Percentiles rank a stretch among this genome's conserved stretches.
phyloP scores from a whole-genome alignment of 2,888 invertebrate genomes.

The Piscicola geometra region DNA sequence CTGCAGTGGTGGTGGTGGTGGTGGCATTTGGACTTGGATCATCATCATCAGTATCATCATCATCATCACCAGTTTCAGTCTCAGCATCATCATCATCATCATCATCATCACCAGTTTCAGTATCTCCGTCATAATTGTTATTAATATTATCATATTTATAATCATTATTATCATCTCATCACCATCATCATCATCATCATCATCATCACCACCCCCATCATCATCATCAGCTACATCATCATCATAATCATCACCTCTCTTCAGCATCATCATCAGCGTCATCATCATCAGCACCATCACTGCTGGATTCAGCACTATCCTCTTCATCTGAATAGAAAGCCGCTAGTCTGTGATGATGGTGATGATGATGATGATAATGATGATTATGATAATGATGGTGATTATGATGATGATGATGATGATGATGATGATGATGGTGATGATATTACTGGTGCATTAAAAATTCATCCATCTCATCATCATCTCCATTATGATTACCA shows the following conservation, averaged over 20 bases:
- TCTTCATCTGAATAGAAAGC: slow-evolving; percentile 53
- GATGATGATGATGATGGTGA: too few species aligned
- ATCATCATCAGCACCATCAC: slow-evolving; percentile 50
- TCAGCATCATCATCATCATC: not conserved
- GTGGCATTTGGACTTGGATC: not conserved
- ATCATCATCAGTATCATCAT: too few species aligned
- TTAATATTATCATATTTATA: slow-evolving; percentile 1
- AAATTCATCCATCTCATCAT: too few species aligned
- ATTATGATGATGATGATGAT: not conserved
- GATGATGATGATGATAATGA: not conserved
- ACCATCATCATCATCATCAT: too few species aligned
- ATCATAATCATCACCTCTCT: not conserved
- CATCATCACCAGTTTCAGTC: too few species aligned
- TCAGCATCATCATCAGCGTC: slow-evolving; percentile 23
- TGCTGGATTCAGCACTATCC: slow-evolving; percentile 50
- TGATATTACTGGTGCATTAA: too few species aligned
- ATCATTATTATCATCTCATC: not conserved
- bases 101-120: not conserved
- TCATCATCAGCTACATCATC: too few species aligned
- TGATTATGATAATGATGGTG: not conserved
- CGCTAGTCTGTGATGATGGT: slow-evolving; percentile 40
- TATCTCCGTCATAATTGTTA: not conserved
- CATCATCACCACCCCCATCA: too few species aligned
- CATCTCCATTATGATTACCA: too few species aligned
- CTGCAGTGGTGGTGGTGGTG: not conserved